Evolutionary conservation across 2,888 invertebrate species (phyloP), one percentile per base, ranked within the genome.

Genomic region (Eupelmus urozonus): DNA sequence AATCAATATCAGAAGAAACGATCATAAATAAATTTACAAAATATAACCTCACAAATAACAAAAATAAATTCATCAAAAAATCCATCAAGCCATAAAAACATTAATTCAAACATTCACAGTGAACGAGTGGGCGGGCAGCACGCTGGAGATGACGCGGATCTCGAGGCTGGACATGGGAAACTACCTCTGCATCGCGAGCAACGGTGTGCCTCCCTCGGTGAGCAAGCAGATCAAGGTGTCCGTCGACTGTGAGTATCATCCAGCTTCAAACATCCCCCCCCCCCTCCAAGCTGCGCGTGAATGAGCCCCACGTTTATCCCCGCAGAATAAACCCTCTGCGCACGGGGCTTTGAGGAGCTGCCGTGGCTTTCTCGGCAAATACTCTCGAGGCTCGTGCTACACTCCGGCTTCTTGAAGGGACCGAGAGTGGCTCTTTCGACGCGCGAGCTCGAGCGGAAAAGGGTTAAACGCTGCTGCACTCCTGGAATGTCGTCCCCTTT

Each of bases 221-320:
- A 96, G 96, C 88, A 97, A 97, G 90, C 92, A 96, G 87, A 97
- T 97, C 86, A 96, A 96, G 94, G 96, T 97, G 86, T 96, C 96
- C 92, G 97, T 97, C 53, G 96, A 97, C 90, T 97, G 97, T 97
- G 91, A 96, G 97, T 95, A 91, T n/a, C 5, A 18, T 27, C 20
- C 20, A 27, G 11, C 0, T 49, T n/a, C n/a, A n/a, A n/a, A n/a
- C n/a, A n/a, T n/a, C n/a, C n/a, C n/a, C n/a, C n/a, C n/a, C n/a
- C n/a, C n/a, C n/a, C n/a, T n/a, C n/a, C n/a, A n/a, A n/a, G n/a
- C n/a, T n/a, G n/a, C n/a, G n/a, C 45, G 62, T 27, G 40, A 40
- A 51, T 62, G 53, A 51, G 34, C 49, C 51, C 27, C 7, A 25
- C 42, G 55, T 51, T 62, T 27, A 55, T 69, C 69, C 60, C 25